These are phyloP conservation scores for Scolopax mira DNA, from an alignment of 2,113 vertebrate species.

Conservation along the genomic window DNA sequence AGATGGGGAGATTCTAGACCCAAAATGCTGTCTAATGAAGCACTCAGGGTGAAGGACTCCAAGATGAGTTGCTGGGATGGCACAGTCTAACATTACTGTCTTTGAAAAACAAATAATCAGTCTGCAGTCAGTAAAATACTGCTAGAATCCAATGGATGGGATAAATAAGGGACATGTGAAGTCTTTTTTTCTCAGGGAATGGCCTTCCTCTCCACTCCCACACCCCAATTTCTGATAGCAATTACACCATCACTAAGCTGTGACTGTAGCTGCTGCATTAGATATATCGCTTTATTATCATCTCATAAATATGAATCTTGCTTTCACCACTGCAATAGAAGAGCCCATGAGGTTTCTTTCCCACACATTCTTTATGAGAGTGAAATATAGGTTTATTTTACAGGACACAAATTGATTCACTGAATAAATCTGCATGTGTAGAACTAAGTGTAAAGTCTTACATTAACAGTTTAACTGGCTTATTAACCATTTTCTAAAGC, in stretches of 20 bases:
- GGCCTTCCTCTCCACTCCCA: not conserved
- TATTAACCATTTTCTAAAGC: not conserved
- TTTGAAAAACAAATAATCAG: not conserved
- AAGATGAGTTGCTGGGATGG: not conserved
- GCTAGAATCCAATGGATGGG: not conserved
- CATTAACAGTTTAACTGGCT: not conserved
- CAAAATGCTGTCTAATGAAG: not conserved
- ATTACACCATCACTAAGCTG: not conserved
- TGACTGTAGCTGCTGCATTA: not conserved
- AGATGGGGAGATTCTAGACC: no score
- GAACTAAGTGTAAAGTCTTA: not conserved
- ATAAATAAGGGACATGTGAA: not conserved
- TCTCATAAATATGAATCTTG: not conserved
- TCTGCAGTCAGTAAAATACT: not conserved
- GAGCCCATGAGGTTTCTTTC: not conserved
- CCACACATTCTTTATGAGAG: not conserved
- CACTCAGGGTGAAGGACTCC: not conserved
- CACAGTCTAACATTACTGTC: not conserved
- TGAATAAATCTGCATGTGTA: not conserved
- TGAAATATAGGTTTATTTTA: not conserved
- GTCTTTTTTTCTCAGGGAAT: not conserved
- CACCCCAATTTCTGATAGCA: not conserved
- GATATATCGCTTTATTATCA: not conserved
- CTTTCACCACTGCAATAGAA: not conserved
- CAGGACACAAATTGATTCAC: not conserved